Evolutionary conservation across 2,888 invertebrate genomes (phyloP).

Genomic region (Lasioglossum pauxillum): DNA sequence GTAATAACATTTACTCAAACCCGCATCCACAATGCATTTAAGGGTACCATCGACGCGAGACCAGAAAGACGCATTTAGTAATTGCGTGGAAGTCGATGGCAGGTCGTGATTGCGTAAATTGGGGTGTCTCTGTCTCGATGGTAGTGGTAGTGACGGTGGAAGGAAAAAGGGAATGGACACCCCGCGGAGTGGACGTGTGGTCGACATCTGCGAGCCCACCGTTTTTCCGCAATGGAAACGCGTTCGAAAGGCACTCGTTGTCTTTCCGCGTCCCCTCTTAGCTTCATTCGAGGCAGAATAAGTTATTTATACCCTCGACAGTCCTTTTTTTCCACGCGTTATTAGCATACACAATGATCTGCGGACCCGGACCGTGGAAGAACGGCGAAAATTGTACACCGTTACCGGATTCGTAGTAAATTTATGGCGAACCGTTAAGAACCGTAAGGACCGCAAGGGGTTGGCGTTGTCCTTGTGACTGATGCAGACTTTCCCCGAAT

Average conservation of each 20-base stretch:
- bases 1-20: not conserved
- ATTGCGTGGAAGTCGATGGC: conserved; percentile 41
- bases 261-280: not conserved
- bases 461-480: not conserved
- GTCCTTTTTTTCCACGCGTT: conserved; percentile 64
- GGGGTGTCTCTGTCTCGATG: conserved; percentile 35
- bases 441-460: not conserved
- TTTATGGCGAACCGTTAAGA: not conserved
- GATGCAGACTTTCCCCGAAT: not conserved
- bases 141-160: not conserved
- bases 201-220: conserved; percentile 74
- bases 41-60: not conserved
- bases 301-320: conserved; percentile 37
- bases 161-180: conserved; percentile 39
- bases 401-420: not conserved
- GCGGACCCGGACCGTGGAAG: not conserved
- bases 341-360: conserved; percentile 66
- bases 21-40: not conserved
- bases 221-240: conserved; percentile 70
- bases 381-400: not conserved
- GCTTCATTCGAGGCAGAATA: not conserved
- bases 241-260: conserved; percentile 16
- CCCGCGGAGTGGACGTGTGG: conserved; percentile 72
- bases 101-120: conserved; percentile 61
- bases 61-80: conserved; percentile 39